These are phyloP conservation scores for Rhipidura dahli DNA, from an alignment of 2,113 vertebrate genomes.

Conservation along the genomic window DNA sequence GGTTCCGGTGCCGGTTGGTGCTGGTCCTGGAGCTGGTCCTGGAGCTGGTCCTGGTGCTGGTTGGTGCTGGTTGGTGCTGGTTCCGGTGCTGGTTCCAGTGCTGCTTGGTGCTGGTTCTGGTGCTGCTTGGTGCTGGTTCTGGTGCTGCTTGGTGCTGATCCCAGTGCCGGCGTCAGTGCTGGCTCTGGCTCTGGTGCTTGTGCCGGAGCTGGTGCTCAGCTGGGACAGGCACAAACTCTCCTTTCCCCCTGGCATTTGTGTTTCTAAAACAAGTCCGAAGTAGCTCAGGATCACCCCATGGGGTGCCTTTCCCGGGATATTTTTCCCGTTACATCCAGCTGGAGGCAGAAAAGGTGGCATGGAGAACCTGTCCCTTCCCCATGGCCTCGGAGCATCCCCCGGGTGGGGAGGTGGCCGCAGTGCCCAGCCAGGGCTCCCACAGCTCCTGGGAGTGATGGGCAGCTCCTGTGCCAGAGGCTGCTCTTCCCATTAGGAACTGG, in stretches of 20 bases:
- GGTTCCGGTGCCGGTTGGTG: too few species aligned
- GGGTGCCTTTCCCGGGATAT: background rate
- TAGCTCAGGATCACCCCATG: background rate
- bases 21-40: background rate
- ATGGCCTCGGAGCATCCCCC: fast-evolving
- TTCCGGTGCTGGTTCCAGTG: background rate
- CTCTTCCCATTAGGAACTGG: background rate
- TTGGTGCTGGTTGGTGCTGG: too few species aligned
- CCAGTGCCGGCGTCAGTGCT: background rate
- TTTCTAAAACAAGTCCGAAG: fast-evolving
- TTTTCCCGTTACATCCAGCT: fast-evolving
- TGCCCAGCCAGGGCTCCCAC: background rate
- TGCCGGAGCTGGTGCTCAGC: background rate
- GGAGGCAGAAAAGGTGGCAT: background rate
- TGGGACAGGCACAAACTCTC: background rate
- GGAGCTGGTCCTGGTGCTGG: background rate
- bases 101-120: background rate
- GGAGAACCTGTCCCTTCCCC: fast-evolving
- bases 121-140: background rate
- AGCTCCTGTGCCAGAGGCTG: background rate
- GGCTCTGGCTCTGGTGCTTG: background rate
- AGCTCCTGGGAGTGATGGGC: fast-evolving
- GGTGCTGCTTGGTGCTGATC: background rate
- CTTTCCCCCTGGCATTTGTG: fast-evolving
- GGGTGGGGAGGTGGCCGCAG: background rate